Conservation (phyloP, 2,113 vertebrate species). For the Barnardius zonarius region DNA sequence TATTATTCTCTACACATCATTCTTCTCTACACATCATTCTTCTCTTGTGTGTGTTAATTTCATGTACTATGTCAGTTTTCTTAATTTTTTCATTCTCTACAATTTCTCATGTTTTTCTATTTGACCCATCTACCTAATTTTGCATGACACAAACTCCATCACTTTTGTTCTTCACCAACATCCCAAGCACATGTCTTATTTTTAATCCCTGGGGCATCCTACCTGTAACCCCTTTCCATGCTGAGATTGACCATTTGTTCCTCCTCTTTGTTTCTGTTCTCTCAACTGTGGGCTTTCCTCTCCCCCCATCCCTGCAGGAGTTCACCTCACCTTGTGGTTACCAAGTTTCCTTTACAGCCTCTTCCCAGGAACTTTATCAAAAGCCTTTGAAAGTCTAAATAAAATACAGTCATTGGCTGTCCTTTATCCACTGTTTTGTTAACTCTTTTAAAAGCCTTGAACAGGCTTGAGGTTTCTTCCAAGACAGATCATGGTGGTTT, state of each 20-base stretch:
- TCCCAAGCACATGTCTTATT: background rate
- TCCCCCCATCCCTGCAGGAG: background rate
- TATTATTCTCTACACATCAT: background rate
- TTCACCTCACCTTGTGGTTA: slow-evolving; percentile 34
- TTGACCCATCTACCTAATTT: slow-evolving; percentile 39
- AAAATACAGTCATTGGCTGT: slow-evolving; percentile 19
- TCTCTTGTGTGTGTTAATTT: background rate
- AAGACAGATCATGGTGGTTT: slow-evolving; percentile 14
- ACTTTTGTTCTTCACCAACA: slow-evolving; percentile 30
- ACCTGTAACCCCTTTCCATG: slow-evolving; percentile 26
- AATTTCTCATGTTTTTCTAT: background rate
- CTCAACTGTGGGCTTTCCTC: background rate
- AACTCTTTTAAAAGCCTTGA: slow-evolving; percentile 18
- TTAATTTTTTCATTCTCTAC: background rate
- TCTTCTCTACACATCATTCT: background rate
- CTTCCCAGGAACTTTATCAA: slow-evolving; percentile 41
- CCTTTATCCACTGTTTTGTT: slow-evolving; percentile 30
- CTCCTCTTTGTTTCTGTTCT: slow-evolving; percentile 26
- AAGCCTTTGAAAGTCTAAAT: slow-evolving; percentile 42
- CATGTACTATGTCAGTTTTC: background rate
- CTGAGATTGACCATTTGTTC: slow-evolving; percentile 51
- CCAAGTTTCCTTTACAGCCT: slow-evolving; percentile 6
- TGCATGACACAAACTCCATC: slow-evolving; percentile 42
- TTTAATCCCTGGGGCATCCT: slow-evolving; percentile 22
- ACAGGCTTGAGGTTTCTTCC: slow-evolving; percentile 13